phyloP scores from a whole-genome alignment of 2,888 invertebrate species.

The Latheticus oryzae region DNA sequence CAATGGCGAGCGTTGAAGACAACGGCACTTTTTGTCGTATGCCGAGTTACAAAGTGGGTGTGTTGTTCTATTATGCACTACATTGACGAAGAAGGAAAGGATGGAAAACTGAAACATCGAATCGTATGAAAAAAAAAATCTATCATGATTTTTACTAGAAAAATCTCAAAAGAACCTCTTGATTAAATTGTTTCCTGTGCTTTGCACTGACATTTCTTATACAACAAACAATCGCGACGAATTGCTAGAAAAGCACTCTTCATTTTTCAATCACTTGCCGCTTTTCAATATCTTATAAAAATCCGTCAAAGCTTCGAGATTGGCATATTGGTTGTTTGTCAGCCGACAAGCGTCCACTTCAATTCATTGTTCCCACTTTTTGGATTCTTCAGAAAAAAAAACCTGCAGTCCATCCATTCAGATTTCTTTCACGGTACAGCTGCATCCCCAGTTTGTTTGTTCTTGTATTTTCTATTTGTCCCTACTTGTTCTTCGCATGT shows the following conservation, averaged over 20 bases:
- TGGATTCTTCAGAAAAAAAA: constrained; percentile 32
- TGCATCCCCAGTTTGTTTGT: constrained; percentile 23
- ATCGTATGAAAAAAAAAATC: too few relatives aligned
- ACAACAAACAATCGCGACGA: too few relatives aligned
- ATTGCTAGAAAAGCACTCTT: too few relatives aligned
- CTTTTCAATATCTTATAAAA: constrained; percentile 1
- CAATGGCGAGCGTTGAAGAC: constrained; percentile 43
- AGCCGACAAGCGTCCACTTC: constrained; percentile 36
- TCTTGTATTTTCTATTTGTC: constrained; percentile 48
- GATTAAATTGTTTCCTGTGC: too few relatives aligned
- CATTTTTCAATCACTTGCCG: constrained; percentile 1
- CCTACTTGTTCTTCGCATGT: constrained; percentile 43
- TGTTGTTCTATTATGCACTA: constrained; percentile 41
- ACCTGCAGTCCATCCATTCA: constrained; percentile 22
- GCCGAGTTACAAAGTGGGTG: constrained; percentile 43
- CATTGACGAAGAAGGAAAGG: too few relatives aligned
- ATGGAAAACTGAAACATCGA: too few relatives aligned
- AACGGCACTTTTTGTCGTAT: constrained; percentile 44
- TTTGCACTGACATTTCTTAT: too few relatives aligned
- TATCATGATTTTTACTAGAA: too few relatives aligned
- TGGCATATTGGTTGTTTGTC: constrained; percentile 29
- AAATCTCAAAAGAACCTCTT: too few relatives aligned
- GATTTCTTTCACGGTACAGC: constrained; percentile 29
- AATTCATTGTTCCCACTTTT: constrained; percentile 35
- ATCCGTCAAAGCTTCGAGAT: constrained; percentile 9